Evolutionary conservation across 2,113 vertebrate species (phyloP).

Genomic region (Saccopteryx bilineata): DNA sequence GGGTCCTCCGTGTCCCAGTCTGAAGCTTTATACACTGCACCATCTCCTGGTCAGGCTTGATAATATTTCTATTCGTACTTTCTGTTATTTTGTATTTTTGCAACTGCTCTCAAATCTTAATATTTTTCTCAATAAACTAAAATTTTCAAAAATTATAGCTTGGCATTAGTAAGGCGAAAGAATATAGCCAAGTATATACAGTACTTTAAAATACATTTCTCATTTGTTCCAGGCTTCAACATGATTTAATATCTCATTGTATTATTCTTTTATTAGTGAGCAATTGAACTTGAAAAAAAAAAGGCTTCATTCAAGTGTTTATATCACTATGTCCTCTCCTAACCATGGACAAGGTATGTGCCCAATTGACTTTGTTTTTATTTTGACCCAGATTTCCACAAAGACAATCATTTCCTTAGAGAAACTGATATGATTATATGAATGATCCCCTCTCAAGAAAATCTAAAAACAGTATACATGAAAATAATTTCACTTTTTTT

Average conservation of each 20-base stretch:
- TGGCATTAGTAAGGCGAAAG: neutral
- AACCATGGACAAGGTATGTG: neutral
- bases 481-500: neutral
- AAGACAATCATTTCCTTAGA: neutral
- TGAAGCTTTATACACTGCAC: too few relatives aligned
- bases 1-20: too few relatives aligned
- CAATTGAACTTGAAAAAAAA: neutral
- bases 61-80: neutral
- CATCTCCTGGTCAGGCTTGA: neutral
- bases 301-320: neutral
- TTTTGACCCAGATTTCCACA: neutral
- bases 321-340: neutral
- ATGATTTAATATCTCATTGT: neutral
- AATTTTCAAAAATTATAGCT: neutral
- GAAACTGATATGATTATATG: accelerated
- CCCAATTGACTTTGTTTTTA: neutral
- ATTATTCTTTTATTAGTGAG: neutral
- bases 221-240: neutral
- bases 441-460: neutral
- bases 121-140: neutral
- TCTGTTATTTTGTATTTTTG: neutral
- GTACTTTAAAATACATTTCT: neutral
- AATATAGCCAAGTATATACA: neutral
- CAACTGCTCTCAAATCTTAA: neutral
- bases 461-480: neutral